A percentile compares a stretch with the other conserved stretches of the same genome.
These are phyloP conservation scores for Hypothenemus hampei DNA, from an alignment of 1,140 invertebrate genomes.

Conservation along the genomic window DNA sequence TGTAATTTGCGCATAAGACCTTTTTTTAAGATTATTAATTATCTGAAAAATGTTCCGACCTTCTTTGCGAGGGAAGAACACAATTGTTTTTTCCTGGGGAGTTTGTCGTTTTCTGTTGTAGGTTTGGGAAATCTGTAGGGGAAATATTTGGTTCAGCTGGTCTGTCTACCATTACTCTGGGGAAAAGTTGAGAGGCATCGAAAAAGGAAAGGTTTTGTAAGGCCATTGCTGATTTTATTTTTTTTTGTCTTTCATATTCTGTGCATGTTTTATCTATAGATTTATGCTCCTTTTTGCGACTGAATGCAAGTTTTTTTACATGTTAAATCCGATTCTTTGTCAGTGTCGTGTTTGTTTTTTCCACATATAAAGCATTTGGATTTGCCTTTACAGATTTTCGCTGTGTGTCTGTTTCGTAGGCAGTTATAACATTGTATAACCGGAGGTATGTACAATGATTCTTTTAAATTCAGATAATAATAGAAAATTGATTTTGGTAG, in stretches of 20 bases:
- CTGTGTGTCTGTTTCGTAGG: slow-evolving; percentile 16
- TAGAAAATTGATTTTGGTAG: slow-evolving; percentile 7
- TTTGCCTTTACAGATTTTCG: slow-evolving; percentile 14
- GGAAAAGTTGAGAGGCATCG: slow-evolving; percentile 7
- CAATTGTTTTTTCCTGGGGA: neutral
- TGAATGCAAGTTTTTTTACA: slow-evolving; percentile 1
- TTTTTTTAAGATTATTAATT: neutral
- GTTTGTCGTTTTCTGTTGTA: neutral
- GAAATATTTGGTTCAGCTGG: neutral
- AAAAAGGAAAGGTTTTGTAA: slow-evolving; percentile 18
- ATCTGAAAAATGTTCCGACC: neutral
- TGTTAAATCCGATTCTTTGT: slow-evolving; percentile 1
- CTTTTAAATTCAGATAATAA: neutral
- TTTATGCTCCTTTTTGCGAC: slow-evolving; percentile 7
- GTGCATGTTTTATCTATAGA: slow-evolving; percentile 6
- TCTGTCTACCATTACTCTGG: neutral
- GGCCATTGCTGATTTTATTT: slow-evolving; percentile 20
- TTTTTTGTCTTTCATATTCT: slow-evolving; percentile 14
- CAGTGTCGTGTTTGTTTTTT: neutral
- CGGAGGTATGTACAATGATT: slow-evolving; percentile 1
- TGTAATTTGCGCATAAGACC: slow-evolving; percentile 2
- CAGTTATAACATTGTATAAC: slow-evolving; percentile 10
- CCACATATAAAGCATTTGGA: slow-evolving; percentile 5
- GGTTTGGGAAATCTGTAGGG: slow-evolving; percentile 9
- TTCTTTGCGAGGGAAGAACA: slow-evolving; percentile 1